A percentile compares a stretch with the other conserved stretches of the same genome.
These are phyloP conservation scores for Stomatorhinus ivindoensis DNA, from an alignment of 2,113 vertebrate species.

Conservation along the genomic window DNA sequence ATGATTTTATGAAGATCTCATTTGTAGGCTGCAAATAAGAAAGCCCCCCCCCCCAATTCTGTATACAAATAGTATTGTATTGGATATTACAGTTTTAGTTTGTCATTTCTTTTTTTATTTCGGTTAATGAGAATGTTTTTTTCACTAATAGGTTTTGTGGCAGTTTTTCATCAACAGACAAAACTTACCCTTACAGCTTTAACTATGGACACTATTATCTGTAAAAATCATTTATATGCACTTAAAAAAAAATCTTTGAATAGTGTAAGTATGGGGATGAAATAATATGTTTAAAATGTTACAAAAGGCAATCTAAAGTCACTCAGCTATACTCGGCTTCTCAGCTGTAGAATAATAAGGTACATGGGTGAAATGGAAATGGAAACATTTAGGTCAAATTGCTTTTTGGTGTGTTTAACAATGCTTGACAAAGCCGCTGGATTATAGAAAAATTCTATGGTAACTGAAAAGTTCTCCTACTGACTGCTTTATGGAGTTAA, in stretches of 20 bases:
- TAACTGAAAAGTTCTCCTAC: not conserved
- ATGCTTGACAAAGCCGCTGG: not conserved
- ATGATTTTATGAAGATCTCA: no score
- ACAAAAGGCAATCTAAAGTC: not conserved
- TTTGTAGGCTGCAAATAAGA: no score
- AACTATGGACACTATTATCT: not conserved
- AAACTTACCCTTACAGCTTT: not conserved
- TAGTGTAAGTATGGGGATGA: not conserved
- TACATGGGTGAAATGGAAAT: not conserved
- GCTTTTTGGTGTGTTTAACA: not conserved
- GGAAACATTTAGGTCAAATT: not conserved
- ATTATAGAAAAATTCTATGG: not conserved
- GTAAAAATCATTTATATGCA: not conserved
- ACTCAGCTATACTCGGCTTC: not conserved
- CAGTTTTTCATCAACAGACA: not conserved
- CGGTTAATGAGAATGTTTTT: not conserved
- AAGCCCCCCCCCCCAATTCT: no score
- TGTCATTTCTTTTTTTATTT: not conserved
- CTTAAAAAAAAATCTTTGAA: not conserved
- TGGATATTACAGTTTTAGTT: no score
- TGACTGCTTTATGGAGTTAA: not conserved
- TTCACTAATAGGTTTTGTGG: not conserved
- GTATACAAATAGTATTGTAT: no score
- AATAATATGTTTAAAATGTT: not conserved
- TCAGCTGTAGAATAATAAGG: not conserved